Base-by-base conservation (phyloP, 2,888 invertebrate species). In the Euplexia lucipara region DNA sequence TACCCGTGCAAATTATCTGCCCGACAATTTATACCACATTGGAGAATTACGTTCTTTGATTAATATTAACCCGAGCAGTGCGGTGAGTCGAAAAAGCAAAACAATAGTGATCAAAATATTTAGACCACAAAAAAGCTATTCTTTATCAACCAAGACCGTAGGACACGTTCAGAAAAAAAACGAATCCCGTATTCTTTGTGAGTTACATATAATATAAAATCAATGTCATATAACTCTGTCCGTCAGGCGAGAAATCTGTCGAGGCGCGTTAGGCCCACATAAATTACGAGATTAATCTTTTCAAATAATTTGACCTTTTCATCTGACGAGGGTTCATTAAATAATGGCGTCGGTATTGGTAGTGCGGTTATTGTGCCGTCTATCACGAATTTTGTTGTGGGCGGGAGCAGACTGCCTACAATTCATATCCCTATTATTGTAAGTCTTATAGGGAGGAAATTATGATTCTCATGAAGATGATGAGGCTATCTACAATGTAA, bases 301-400 rank as follows among this genome's bases (percentile, higher is more conserved):
- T 93, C 91, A 95, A 95, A 95, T 93, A 94, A 94, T 95, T 94
- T 95, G 95, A 95, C 95, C 95, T 95, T 94, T 94, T 89, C 93
- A 92, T 92, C 89, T 93, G 95, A 94, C 95, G 93, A 95, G 95
- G 95, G 94, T 95, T 94, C 93, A 95, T 95, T 94, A 94, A 95
- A 94, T 95, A 95, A 95, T 93, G 90, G 90, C 91, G 88, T 90
- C 86, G 88, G 91, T 93, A 93, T 94, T 91, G 93, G 91, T 90
- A 89, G 89, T 88, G 88, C 85, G 89, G 91, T 93, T 93, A 95
- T 95, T 94, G 95, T 95, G 88, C 92, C 93, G 95, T 94, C 93
- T 91, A 92, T 94, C 94, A 94, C 85, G 91, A 90, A 91, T 91
- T 91, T 89, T 88, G 88, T 90, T 86, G 91, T 91, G 90, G 91